Evolutionary conservation across 2,113 vertebrate species (phyloP).

Genomic region (Puffinus mauretanicus): DNA sequence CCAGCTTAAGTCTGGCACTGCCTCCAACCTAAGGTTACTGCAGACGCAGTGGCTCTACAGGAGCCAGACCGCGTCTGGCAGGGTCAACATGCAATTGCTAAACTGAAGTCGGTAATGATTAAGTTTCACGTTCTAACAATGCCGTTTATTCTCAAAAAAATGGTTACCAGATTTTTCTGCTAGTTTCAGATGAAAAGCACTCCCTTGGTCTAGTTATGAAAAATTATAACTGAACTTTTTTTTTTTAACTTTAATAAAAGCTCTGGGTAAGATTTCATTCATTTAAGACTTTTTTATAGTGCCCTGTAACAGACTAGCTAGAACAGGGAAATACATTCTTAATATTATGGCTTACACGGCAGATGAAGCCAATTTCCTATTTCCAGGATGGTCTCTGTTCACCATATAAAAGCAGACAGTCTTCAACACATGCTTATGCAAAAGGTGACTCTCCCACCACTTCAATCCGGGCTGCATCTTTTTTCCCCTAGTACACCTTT

Average conservation of each 20-base stretch:
- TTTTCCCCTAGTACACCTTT: neutral
- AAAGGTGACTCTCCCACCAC: neutral
- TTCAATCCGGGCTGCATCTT: neutral
- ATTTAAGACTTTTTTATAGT: neutral
- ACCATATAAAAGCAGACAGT: neutral
- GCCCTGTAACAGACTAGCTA: neutral
- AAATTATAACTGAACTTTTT: rapidly evolving
- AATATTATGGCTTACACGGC: rapidly evolving
- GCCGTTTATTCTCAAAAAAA: neutral
- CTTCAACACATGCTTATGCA: neutral
- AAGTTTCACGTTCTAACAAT: neutral
- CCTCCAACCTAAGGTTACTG: neutral
- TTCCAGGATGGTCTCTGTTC: neutral
- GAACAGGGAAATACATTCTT: neutral
- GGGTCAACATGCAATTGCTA: neutral
- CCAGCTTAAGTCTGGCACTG: neutral
- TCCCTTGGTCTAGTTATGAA: neutral
- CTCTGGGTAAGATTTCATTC: neutral
- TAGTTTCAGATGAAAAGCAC: neutral
- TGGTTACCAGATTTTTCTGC: neutral
- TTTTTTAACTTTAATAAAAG: neutral
- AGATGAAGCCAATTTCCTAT: neutral
- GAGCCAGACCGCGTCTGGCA: neutral
- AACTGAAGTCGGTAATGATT: neutral
- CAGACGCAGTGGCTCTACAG: neutral